Evolutionary conservation across 2,797 vertebrate species (phyloP).

Genomic region (Lacerta viridis): DNA sequence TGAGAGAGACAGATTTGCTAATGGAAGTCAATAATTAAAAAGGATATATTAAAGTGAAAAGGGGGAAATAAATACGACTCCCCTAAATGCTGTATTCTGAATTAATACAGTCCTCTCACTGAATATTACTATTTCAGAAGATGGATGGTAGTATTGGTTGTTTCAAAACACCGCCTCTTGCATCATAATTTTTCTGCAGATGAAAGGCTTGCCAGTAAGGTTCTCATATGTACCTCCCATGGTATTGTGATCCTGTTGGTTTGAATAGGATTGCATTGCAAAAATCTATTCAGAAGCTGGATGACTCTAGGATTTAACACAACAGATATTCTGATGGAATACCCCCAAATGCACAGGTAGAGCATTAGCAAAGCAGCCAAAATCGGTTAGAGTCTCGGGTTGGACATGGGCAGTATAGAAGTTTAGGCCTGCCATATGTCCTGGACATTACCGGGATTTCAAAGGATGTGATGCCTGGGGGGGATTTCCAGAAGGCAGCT

Average conservation of each 20-base stretch:
- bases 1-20: conserved; percentile 20
- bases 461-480: too few species aligned
- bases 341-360: background rate
- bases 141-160: background rate
- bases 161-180: background rate
- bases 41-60: background rate
- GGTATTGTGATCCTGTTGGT: background rate
- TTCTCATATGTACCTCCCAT: background rate
- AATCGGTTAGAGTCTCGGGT: background rate
- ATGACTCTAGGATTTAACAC: background rate
- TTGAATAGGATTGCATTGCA: background rate
- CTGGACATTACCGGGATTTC: too few species aligned
- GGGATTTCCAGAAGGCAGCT: too few species aligned
- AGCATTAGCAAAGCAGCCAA: background rate
- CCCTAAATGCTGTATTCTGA: background rate
- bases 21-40: background rate
- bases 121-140: background rate
- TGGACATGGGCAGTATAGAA: background rate
- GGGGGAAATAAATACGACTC: background rate
- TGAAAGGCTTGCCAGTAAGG: background rate
- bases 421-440: too few species aligned
- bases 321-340: background rate
- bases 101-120: background rate
- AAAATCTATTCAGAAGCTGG: background rate
- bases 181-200: background rate